These are phyloP conservation scores for Drosophila subsilvestris DNA, from an alignment of 2,888 invertebrate species.

Conservation along the genomic window DNA sequence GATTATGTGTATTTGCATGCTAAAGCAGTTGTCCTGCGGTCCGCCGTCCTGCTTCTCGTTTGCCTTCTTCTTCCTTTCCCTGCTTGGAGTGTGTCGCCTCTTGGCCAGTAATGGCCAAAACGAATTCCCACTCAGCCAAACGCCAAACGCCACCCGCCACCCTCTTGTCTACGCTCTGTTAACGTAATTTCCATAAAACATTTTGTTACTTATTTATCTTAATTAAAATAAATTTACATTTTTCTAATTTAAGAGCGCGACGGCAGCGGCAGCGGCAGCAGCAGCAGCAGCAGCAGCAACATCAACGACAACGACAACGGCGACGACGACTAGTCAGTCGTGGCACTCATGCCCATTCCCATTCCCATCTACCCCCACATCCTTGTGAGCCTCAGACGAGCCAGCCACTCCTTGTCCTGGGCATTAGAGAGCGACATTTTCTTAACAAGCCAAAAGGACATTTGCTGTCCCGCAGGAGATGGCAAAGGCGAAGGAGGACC, in stretches of 20 bases:
- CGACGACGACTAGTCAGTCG: constrained; percentile 47
- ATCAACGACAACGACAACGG: constrained; percentile 33
- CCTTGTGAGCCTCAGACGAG: constrained; percentile 23
- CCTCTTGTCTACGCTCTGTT: constrained; percentile 74
- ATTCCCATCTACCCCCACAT: background rate
- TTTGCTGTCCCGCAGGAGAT: constrained; percentile 55
- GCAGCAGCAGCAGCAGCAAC: constrained; percentile 49
- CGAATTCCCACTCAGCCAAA: constrained; percentile 48
- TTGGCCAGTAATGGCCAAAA: constrained; percentile 73
- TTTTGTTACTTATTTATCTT: constrained; percentile 84
- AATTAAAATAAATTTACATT: constrained; percentile 84
- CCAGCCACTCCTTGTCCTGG: constrained; percentile 39
- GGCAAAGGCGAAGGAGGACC: constrained; percentile 21
- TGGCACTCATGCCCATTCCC: constrained; percentile 15
- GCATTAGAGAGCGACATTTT: constrained; percentile 79
- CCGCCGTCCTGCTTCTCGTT: constrained; percentile 1
- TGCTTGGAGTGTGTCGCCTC: constrained; percentile 67
- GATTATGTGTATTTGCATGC: constrained; percentile 75
- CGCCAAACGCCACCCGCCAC: constrained; percentile 46
- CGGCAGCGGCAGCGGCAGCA: constrained; percentile 43
- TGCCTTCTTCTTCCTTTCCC: no score
- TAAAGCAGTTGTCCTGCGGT: constrained; percentile 70
- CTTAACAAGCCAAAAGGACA: constrained; percentile 79
- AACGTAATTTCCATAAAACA: constrained; percentile 83
- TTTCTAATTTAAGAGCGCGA: constrained; percentile 82